Conservation (phyloP, 1,140 invertebrate genomes). For the Bursaphelenchus mucronatus region DNA sequence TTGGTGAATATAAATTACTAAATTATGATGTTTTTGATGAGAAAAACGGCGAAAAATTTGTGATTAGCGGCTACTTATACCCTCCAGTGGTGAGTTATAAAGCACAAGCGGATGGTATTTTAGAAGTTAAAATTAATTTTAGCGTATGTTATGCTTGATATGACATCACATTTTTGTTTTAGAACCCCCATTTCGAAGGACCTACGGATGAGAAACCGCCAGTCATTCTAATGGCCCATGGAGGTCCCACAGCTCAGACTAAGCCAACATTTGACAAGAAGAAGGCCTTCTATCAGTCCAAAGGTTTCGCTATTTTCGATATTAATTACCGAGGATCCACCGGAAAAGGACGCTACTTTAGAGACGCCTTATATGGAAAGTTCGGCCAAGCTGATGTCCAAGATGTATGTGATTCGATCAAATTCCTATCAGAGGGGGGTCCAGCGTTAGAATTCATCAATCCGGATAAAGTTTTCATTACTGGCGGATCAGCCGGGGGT, state of each 20-base stretch:
- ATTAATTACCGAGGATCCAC: slow-evolving; percentile 19
- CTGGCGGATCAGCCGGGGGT: slow-evolving; percentile 1
- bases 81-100: too few relatives aligned
- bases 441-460: neutral
- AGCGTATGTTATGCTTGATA: too few relatives aligned
- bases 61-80: too few relatives aligned
- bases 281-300: slow-evolving; percentile 11
- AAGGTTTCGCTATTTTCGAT: slow-evolving; percentile 16
- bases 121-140: too few relatives aligned
- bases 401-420: slow-evolving; percentile 10
- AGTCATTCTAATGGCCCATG: slow-evolving; percentile 16
- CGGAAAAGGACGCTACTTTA: slow-evolving; percentile 7
- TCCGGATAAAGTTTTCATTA: slow-evolving; percentile 8
- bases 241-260: slow-evolving; percentile 13
- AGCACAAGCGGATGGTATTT: too few relatives aligned
- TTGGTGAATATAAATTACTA: too few relatives aligned
- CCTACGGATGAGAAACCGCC: neutral
- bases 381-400: slow-evolving; percentile 12
- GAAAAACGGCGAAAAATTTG: too few relatives aligned
- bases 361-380: slow-evolving; percentile 2
- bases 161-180: slow-evolving; percentile 2
- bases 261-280: slow-evolving; percentile 2
- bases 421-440: neutral
- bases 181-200: neutral
- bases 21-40: too few relatives aligned